Evolutionary conservation across 2,888 invertebrate species (phyloP).

Genomic region (Drosophila kanekoi): DNA sequence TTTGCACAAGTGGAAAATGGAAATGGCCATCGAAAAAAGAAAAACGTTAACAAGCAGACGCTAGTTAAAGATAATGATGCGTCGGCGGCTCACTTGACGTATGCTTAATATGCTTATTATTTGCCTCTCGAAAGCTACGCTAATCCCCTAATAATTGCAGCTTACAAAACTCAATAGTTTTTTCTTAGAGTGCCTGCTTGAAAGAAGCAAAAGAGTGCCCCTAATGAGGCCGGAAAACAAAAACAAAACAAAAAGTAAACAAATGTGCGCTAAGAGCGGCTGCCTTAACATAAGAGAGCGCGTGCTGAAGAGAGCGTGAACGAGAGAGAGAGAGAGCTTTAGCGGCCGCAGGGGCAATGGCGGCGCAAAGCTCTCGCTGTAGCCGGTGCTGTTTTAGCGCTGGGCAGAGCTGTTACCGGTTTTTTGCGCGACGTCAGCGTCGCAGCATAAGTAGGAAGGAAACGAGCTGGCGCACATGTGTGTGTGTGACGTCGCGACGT

Average conservation of each 20-base stretch:
- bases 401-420: constrained; percentile 65
- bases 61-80: background rate
- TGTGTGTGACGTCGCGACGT: constrained; percentile 33
- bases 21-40: background rate
- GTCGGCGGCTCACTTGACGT: constrained; percentile 18
- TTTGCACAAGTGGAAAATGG: constrained; percentile 22
- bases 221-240: constrained; percentile 16
- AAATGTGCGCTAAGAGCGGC: constrained; percentile 35
- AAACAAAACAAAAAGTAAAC: constrained; percentile 61
- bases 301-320: constrained; percentile 14
- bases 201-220: no score
- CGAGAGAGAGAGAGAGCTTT: constrained; percentile 26
- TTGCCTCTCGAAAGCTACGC: background rate
- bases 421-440: constrained; percentile 49
- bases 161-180: constrained; percentile 40
- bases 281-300: constrained; percentile 30
- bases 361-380: constrained; percentile 41
- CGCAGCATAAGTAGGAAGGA: constrained; percentile 76
- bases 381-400: constrained; percentile 25
- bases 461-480: constrained; percentile 62
- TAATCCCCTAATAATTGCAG: constrained; percentile 57
- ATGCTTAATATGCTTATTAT: constrained; percentile 26
- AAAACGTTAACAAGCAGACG: background rate
- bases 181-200: constrained; percentile 1
- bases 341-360: constrained; percentile 35